Percentiles rank a stretch among this genome's conserved stretches.
Evolutionary conservation across 2,113 vertebrate genomes (phyloP).

Genomic region (Tylochromis polylepis): DNA sequence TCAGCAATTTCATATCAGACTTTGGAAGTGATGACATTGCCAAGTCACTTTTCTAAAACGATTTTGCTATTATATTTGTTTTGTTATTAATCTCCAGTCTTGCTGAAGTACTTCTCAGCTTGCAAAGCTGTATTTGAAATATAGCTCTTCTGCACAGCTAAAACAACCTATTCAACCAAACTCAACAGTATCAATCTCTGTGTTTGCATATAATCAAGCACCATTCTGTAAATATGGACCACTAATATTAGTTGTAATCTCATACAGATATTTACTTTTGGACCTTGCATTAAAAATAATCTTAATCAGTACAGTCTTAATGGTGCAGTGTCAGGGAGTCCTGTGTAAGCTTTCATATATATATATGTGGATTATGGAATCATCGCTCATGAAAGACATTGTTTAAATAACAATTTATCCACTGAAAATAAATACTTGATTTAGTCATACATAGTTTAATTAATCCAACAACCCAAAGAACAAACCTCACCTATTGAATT

Average conservation of each 20-base stretch:
- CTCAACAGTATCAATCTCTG: neutral
- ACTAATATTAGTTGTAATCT: neutral
- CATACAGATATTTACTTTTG: neutral
- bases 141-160: neutral
- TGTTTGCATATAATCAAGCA: neutral
- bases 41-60: neutral
- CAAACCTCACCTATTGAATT: neutral
- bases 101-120: neutral
- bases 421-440: neutral
- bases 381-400: neutral
- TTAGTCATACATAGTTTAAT: neutral
- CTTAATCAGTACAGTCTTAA: neutral
- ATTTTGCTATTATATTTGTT: neutral
- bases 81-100: neutral
- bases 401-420: neutral
- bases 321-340: neutral
- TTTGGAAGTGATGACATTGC: neutral
- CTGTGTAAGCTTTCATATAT: neutral
- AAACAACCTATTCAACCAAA: neutral
- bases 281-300: neutral
- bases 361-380: neutral
- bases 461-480: neutral
- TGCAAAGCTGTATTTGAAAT: neutral
- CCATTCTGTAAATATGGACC: neutral
- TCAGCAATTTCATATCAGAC: neutral